phyloP scores from a whole-genome alignment of 2,113 vertebrate genomes.

The Nettapus auritus region DNA sequence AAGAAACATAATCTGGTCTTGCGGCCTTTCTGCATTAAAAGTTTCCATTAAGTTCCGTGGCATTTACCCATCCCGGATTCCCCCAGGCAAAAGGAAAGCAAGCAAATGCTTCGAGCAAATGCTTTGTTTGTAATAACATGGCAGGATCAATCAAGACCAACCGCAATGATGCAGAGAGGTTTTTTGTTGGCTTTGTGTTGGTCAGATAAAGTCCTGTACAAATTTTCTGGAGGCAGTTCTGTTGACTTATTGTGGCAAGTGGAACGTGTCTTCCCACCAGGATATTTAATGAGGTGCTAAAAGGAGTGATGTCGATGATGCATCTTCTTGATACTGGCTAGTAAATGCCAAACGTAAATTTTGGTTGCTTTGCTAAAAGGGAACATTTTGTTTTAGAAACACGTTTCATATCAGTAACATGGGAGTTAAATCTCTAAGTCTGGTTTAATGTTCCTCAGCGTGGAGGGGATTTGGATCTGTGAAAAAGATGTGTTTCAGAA shows the following conservation, averaged over 20 bases:
- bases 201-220: slow-evolving; percentile 35
- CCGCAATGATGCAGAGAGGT: slow-evolving; percentile 15
- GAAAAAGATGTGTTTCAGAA: background rate
- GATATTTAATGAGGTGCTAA: slow-evolving; percentile 32
- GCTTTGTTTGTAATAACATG: slow-evolving; percentile 38
- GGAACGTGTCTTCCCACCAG: slow-evolving; percentile 3
- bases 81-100: slow-evolving; percentile 36
- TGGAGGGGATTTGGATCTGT: background rate
- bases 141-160: slow-evolving; percentile 43
- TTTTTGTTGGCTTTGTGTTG: slow-evolving; percentile 15
- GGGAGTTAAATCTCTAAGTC: background rate
- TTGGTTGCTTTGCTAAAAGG: background rate
- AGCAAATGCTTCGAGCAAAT: slow-evolving; percentile 10
- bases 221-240: slow-evolving; percentile 3
- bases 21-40: slow-evolving; percentile 29
- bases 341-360: background rate
- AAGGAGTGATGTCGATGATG: slow-evolving; percentile 9
- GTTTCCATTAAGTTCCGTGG: slow-evolving; percentile 53
- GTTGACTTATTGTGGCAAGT: slow-evolving; percentile 19
- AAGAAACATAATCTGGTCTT: slow-evolving; percentile 27
- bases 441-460: background rate
- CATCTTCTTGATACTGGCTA: background rate
- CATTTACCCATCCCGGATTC: slow-evolving; percentile 41
- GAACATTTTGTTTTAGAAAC: background rate
- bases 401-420: background rate